These are phyloP conservation scores for Brachypteracias leptosomus DNA, from an alignment of 2,113 vertebrate genomes.

Conservation along the genomic window DNA sequence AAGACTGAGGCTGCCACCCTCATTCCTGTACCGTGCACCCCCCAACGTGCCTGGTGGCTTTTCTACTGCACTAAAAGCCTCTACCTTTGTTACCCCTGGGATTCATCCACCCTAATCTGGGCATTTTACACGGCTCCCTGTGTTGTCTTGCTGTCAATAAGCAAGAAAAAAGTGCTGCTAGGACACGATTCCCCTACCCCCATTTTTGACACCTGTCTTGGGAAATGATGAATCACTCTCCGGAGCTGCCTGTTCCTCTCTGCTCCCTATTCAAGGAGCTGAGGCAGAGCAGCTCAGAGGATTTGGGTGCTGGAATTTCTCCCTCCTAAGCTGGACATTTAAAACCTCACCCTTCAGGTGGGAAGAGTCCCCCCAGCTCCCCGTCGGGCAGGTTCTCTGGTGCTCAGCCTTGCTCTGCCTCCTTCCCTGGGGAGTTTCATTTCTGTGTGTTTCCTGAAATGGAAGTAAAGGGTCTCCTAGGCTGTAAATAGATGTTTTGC, in stretches of 20 bases:
- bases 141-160: background rate
- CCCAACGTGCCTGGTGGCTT: rapidly evolving
- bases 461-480: background rate
- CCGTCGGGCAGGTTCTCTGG: rapidly evolving
- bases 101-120: background rate
- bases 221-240: background rate
- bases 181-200: background rate
- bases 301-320: background rate
- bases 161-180: rapidly evolving
- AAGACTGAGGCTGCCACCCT: background rate
- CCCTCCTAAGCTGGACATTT: background rate
- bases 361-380: background rate
- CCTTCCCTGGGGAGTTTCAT: background rate
- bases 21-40: background rate
- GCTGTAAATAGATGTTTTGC: conserved; percentile 4
- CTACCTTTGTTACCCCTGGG: background rate
- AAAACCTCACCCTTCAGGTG: background rate
- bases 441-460: background rate
- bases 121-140: background rate
- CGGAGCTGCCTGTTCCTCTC: background rate
- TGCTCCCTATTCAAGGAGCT: background rate
- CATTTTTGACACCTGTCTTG: background rate
- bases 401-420: background rate
- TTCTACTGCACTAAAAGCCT: background rate
- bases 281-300: background rate